Evolutionary conservation across 2,888 invertebrate genomes (phyloP).

Genomic region (Drosophila villosipedis): DNA sequence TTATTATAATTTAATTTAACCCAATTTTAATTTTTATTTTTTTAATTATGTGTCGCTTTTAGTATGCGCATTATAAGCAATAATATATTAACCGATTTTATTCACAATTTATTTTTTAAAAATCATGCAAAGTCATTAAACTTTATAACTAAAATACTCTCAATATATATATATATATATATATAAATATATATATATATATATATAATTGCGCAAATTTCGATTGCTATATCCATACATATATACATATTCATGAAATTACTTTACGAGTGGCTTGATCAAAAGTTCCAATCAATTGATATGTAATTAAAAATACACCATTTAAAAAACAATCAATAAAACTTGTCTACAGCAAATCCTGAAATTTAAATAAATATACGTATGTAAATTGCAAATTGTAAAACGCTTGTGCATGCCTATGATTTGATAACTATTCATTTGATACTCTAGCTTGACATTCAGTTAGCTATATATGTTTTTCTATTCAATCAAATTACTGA

Average conservation of each 20-base stretch:
- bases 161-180: not conserved
- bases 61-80: not conserved
- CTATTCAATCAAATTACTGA: not conserved
- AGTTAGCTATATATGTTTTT: not conserved
- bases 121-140: not conserved
- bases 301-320: not conserved
- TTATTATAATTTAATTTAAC: no score
- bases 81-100: not conserved
- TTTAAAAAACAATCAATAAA: not conserved
- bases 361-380: not conserved
- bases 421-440: not conserved
- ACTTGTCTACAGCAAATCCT: not conserved
- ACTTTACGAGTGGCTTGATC: not conserved
- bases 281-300: not conserved
- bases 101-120: not conserved
- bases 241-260: not conserved
- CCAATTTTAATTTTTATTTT: no score
- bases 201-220: not conserved
- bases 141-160: not conserved
- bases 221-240: not conserved
- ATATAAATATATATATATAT: not conserved
- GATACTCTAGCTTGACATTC: conserved; percentile 1
- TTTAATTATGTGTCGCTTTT: not conserved
- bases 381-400: not conserved
- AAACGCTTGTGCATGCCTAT: not conserved